Evolutionary conservation across 2,797 vertebrate genomes (phyloP).

Genomic region (Saguinus oedipus): DNA sequence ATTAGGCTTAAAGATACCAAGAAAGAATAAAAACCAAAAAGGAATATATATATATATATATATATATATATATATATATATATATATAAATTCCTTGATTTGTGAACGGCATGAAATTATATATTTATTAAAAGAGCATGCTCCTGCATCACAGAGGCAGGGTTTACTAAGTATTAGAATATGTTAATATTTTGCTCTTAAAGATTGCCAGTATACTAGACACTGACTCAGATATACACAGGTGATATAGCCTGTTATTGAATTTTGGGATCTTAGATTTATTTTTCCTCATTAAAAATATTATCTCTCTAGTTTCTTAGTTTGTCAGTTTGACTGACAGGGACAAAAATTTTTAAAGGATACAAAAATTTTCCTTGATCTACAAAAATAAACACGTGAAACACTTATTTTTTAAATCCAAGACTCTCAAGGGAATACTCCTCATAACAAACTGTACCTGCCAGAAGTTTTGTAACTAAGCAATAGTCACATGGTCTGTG

Average conservation of each 20-base stretch:
- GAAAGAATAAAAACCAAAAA: not conserved
- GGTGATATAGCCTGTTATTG: not conserved
- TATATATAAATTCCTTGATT: not conserved
- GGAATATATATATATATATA: not conserved
- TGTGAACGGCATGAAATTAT: not conserved
- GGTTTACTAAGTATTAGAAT: not conserved
- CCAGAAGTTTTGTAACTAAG: conserved; percentile 79
- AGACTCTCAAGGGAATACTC: conserved; percentile 65
- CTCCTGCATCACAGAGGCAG: not conserved
- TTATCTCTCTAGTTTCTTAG: not conserved
- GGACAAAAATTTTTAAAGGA: not conserved
- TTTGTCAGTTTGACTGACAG: not conserved
- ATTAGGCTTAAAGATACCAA: not conserved
- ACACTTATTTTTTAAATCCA: not conserved
- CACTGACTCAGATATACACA: not conserved
- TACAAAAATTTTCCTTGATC: not conserved
- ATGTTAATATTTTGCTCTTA: not conserved
- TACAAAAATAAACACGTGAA: not conserved
- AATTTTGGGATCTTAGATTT: not conserved
- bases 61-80: not conserved
- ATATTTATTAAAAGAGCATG: not conserved
- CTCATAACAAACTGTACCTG: conserved; percentile 65
- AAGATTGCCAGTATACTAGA: not conserved
- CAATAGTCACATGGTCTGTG: conserved; percentile 66
- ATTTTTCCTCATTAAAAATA: not conserved